phyloP scores from a whole-genome alignment of 2,888 invertebrate genomes.

The Drosophila kanekoi region DNA sequence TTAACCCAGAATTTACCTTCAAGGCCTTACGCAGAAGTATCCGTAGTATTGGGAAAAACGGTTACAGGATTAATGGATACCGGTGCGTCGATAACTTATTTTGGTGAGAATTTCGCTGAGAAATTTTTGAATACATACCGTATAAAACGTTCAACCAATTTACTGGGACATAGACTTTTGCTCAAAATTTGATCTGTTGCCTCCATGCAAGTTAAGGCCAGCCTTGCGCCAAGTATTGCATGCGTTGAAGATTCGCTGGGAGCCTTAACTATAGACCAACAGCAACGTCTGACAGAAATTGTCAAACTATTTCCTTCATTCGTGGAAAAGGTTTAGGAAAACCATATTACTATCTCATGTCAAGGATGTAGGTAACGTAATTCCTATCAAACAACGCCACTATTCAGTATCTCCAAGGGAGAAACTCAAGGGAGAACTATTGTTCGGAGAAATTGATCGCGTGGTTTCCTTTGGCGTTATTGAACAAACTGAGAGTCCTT shows the following conservation, averaged over 20 bases:
- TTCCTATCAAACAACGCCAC: slow-evolving; percentile 1
- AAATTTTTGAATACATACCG: no score
- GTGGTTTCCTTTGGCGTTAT: background rate
- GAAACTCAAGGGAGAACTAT: slow-evolving; percentile 8
- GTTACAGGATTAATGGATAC: no score
- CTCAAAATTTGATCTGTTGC: background rate
- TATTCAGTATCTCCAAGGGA: slow-evolving; percentile 16
- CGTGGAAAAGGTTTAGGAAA: no score
- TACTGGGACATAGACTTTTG: background rate
- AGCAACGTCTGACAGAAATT: background rate
- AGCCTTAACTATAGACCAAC: background rate
- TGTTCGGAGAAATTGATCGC: slow-evolving; percentile 11
- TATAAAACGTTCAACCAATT: background rate
- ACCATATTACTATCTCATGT: no score
- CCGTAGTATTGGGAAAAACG: no score
- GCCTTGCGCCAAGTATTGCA: background rate
- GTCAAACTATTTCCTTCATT: no score
- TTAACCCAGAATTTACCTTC: no score
- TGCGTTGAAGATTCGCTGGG: background rate
- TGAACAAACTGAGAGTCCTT: background rate
- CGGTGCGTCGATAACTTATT: no score
- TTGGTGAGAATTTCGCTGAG: no score
- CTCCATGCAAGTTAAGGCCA: background rate
- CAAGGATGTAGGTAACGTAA: no score
- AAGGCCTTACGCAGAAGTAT: no score